These are phyloP conservation scores for Mystacornis crossleyi DNA, from an alignment of 2,113 vertebrate genomes.

Conservation along the genomic window DNA sequence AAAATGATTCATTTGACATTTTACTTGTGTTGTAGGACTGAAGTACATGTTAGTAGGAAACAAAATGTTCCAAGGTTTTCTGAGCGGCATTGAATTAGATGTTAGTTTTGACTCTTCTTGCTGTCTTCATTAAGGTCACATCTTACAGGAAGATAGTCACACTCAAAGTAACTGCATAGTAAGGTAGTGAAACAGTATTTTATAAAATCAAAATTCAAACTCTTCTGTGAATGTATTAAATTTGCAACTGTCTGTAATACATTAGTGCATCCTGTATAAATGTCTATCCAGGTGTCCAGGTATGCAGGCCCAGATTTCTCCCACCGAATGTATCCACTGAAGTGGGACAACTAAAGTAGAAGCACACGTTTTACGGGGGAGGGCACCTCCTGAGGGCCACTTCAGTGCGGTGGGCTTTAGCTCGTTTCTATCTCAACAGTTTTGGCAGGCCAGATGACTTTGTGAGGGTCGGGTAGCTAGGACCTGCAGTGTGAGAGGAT, in stretches of 20 bases:
- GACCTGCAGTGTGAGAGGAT: neutral
- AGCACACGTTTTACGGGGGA: fast-evolving
- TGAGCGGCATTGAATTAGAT: neutral
- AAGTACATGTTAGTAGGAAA: neutral
- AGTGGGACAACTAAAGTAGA: neutral
- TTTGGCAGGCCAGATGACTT: neutral
- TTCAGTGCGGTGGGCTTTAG: neutral
- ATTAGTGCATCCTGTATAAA: neutral
- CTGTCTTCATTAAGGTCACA: neutral
- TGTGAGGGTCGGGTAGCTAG: neutral
- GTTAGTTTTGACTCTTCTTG: neutral
- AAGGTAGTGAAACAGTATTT: neutral
- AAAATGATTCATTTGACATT: neutral
- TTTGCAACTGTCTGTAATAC: neutral
- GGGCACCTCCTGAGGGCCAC: neutral
- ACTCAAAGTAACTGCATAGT: neutral
- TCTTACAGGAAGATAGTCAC: neutral
- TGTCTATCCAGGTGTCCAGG: neutral
- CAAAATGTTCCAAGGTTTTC: neutral
- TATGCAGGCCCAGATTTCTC: neutral
- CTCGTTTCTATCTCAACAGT: neutral
- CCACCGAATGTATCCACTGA: neutral
- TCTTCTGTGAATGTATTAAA: neutral
- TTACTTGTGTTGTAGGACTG: neutral
- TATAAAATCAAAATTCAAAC: neutral